Percentiles rank a stretch among this genome's conserved stretches.
Conservation (phyloP, 1,140 invertebrate genomes). For the Drosophila yakuba region DNA sequence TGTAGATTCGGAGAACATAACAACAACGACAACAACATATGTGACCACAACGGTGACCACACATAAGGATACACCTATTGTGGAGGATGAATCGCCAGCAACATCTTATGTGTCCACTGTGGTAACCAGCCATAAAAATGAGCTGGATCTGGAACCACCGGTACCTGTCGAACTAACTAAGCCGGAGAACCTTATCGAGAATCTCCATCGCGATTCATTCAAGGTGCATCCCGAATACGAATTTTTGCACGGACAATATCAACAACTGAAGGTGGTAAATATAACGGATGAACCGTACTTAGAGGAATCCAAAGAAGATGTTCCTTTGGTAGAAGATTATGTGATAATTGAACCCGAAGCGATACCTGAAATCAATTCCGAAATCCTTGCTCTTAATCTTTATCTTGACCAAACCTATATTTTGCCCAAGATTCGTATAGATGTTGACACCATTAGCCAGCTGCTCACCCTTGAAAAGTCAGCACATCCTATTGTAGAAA, state of each 20-base stretch:
- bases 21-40: slow-evolving; percentile 62
- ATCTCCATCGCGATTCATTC: slow-evolving; percentile 25
- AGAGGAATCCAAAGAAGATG: slow-evolving; percentile 16
- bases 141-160: slow-evolving; percentile 17
- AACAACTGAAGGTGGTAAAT: slow-evolving; percentile 28
- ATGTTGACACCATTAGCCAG: slow-evolving; percentile 46
- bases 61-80: slow-evolving; percentile 51
- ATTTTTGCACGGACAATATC: slow-evolving; percentile 32
- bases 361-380: slow-evolving; percentile 61
- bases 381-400: slow-evolving; percentile 67
- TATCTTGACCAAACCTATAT: slow-evolving; percentile 57
- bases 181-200: slow-evolving; percentile 21
- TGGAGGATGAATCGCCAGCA: slow-evolving; percentile 26
- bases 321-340: slow-evolving; percentile 59
- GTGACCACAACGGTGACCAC: slow-evolving; percentile 77
- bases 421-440: slow-evolving; percentile 34
- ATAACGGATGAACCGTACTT: background rate
- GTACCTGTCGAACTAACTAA: slow-evolving; percentile 11
- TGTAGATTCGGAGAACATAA: slow-evolving; percentile 22
- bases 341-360: slow-evolving; percentile 80
- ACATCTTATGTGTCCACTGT: slow-evolving; percentile 70
- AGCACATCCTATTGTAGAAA: slow-evolving; percentile 17
- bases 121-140: slow-evolving; percentile 58
- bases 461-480: slow-evolving; percentile 33
- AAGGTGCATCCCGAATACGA: slow-evolving; percentile 33